phyloP scores from a whole-genome alignment of 2,888 invertebrate genomes.

The Catocala fraxini region DNA sequence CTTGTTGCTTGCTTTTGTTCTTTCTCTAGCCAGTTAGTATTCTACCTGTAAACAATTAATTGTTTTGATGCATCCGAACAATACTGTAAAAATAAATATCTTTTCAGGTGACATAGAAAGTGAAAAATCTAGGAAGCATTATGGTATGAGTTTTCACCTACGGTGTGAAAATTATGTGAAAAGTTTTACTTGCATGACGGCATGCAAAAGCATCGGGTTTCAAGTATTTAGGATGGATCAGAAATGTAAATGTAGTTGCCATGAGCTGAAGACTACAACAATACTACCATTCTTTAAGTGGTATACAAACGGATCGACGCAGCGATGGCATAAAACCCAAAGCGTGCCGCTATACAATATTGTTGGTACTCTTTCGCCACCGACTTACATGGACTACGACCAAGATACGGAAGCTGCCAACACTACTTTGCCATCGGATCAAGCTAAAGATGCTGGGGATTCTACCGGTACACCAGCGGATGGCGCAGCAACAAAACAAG shows the following conservation, averaged over 20 bases:
- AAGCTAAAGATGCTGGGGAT: too few relatives aligned
- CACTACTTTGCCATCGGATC: too few relatives aligned
- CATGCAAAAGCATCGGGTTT: slow-evolving; percentile 73
- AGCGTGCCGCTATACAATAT: slow-evolving; percentile 67
- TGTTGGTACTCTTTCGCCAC: slow-evolving; percentile 66
- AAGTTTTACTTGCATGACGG: slow-evolving; percentile 73
- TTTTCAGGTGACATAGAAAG: slow-evolving; percentile 51
- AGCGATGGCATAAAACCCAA: slow-evolving; percentile 56
- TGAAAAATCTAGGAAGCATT: slow-evolving; percentile 63
- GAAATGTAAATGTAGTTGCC: slow-evolving; percentile 72
- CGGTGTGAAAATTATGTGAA: slow-evolving; percentile 62
- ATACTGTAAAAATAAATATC: neutral
- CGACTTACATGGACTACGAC: neutral
- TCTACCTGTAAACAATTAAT: neutral
- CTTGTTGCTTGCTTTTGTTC: slow-evolving; percentile 37
- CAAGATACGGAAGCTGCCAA: too few relatives aligned
- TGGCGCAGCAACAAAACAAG: too few relatives aligned
- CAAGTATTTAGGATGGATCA: slow-evolving; percentile 65
- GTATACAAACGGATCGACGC: slow-evolving; percentile 71
- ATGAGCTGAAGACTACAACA: slow-evolving; percentile 67
- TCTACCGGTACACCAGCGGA: neutral
- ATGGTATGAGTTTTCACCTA: slow-evolving; percentile 67
- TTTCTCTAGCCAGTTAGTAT: slow-evolving; percentile 46
- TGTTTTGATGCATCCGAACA: neutral
- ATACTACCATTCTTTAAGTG: slow-evolving; percentile 71